Evolutionary conservation across 2,888 invertebrate genomes (phyloP).

Genomic region (Eupithecia insigniata): DNA sequence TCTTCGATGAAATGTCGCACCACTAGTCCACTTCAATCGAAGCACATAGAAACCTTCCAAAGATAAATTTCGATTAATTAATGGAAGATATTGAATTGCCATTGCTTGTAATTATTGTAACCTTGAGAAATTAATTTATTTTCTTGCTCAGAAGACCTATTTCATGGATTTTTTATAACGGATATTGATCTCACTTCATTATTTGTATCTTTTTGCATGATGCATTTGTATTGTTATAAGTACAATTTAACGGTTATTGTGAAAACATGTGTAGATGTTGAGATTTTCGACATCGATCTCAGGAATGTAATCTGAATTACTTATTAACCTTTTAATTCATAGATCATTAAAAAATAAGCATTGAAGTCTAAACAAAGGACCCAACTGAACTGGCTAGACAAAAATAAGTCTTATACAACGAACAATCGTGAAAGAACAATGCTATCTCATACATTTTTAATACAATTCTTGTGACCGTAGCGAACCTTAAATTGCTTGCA

Average conservation of each 20-base stretch:
- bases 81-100: neutral
- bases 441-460: slow-evolving; percentile 66
- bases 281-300: neutral
- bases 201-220: neutral
- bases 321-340: slow-evolving; percentile 31
- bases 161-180: too few relatives aligned
- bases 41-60: slow-evolving; percentile 8
- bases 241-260: too few relatives aligned
- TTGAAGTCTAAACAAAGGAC: slow-evolving; percentile 49
- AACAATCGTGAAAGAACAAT: slow-evolving; percentile 63
- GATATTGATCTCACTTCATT: neutral
- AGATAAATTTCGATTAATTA: neutral
- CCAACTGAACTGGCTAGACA: slow-evolving; percentile 27
- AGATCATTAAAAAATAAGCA: slow-evolving; percentile 33
- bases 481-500: slow-evolving; percentile 53
- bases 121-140: slow-evolving; percentile 59
- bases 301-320: slow-evolving; percentile 36
- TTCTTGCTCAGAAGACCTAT: neutral
- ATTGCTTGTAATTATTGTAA: neutral
- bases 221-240: too few relatives aligned
- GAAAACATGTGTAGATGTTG: neutral
- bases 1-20: slow-evolving; percentile 19
- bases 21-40: slow-evolving; percentile 48
- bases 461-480: slow-evolving; percentile 60
- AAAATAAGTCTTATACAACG: slow-evolving; percentile 51